Base-by-base conservation (phyloP, 2,888 invertebrate genomes). In the Yponomeuta evonymella region DNA sequence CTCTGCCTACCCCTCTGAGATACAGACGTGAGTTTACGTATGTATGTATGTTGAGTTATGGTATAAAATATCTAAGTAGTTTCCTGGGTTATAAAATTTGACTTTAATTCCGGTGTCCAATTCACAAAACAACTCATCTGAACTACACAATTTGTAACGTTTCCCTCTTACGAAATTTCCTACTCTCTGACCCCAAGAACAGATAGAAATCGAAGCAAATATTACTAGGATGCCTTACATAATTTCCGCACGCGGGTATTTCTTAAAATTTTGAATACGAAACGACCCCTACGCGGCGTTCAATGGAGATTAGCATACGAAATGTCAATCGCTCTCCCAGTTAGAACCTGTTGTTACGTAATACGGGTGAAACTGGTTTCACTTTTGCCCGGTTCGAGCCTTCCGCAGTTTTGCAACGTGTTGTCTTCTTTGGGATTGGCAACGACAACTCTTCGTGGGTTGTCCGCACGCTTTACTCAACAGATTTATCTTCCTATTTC, bases 331-430 rank as follows among this genome's bases (percentile, higher is more conserved):
- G 65, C 33, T 30, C 33, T 58, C 51, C 51, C 51, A 58, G 12
- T 63, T 33, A 65, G 43, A 67, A 48, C 43, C 36, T 67, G 48
- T 67, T 70, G 67, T 62, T 64, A 70, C 65, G 66, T 65, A 65
- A 71, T 62, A 12, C 69, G 66, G 48, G 58, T 63, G 36, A 15
- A 69, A 75, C 82, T 73, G 76, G 81, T 83, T 85, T 84, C 83
- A 75, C 81, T 72, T 65, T 65, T 30, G 65, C 65, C 33, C 65
- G 33, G 65, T 33, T 15, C 15, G 73, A 75, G 76, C 73, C 81
- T 84, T 85, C 83, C 83, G 82, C 75, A 76, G 77, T 86, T 83
- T 85, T 80, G 82, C 80, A 85, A 83, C 75, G 15, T 15, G 51
- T 15, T 58, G 51, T 58, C 15, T 72, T 73, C 78, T 76, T 78